Evolutionary conservation across 1,140 invertebrate species (phyloP), one percentile per base, ranked within the genome.

Genomic region (Ctenoplectra terminalis): DNA sequence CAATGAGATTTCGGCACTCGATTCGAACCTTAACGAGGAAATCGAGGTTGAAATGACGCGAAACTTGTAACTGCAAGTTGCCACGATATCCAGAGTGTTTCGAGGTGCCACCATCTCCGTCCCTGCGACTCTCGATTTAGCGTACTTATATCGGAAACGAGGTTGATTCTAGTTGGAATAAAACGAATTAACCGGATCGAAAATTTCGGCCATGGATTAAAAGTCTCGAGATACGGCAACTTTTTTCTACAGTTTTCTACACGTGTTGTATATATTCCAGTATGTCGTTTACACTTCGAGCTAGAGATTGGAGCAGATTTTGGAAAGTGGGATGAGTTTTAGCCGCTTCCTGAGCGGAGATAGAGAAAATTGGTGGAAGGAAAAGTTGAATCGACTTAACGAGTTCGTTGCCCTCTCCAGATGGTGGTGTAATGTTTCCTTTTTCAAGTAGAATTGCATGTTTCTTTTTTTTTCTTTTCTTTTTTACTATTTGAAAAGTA

Each of bases 1-100:
- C 40, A 67, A 72, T 67, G 78, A 69, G 83, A 69, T 85, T 85
- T 80, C 72, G 56, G 56, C 83, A 56, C 81, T 81, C 64, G 60
- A 66, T 56, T 34, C 29, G 34, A 20, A 67, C 46, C 46, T 70
- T 85, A 86, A 85, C 75, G 84, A 85, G 83, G 54, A 52, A 82
- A 85, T 82, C 67, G 83, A 64, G 40, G 64, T n/a, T 7, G 52
- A 61, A 85, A 79, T 69, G 76, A 72, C 76, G 70, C 43, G 77
- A 80, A 80, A 80, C 70, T 80, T 80, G 58, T 40, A 13, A 52
- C 46, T 26, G 48, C 23, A 54, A 64, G 29, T 46, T 40, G 48
- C 58, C 29, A 15, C 75, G 75, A 58, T 54, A 56, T 15, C 29
- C 40, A 9, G 3, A n/a, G n/a, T 1, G 48, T 74, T 72, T 43